Evolutionary conservation across 2,797 vertebrate species (phyloP).

Genomic region (Catamblyrhynchus diadema): DNA sequence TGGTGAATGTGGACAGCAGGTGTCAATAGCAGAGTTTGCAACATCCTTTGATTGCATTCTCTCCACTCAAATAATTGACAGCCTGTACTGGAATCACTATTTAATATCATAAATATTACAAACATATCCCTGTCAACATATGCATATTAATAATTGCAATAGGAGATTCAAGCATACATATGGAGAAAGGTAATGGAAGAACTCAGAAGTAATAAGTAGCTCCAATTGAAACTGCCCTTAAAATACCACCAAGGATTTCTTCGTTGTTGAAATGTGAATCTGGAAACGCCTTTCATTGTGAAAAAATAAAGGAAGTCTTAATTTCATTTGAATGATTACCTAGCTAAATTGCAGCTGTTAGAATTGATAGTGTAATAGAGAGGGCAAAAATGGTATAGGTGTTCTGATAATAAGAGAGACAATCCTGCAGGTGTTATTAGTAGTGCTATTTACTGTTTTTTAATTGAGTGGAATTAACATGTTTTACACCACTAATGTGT

Average conservation of each 20-base stretch:
- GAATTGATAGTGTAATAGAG: not conserved
- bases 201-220: not conserved
- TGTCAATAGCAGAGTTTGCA: conserved; percentile 19
- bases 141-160: not conserved
- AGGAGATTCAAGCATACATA: not conserved
- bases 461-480: not conserved
- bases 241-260: not conserved
- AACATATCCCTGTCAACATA: not conserved
- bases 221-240: not conserved
- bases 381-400: not conserved
- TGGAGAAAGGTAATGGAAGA: not conserved
- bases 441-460: not conserved
- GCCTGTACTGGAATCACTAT: not conserved
- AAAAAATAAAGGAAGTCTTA: not conserved
- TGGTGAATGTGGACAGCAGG: not conserved
- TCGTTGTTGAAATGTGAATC: not conserved
- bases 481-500: not conserved
- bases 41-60: not conserved
- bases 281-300: not conserved
- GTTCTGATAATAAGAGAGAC: not conserved
- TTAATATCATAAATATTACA: not conserved
- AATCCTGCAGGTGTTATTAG: not conserved
- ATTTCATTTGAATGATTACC: not conserved
- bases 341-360: not conserved
- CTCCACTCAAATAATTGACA: not conserved